A percentile compares a stretch with the other conserved stretches of the same genome.
Conservation (phyloP, 2,113 vertebrate genomes). For the Ceyx cyanopectus region DNA sequence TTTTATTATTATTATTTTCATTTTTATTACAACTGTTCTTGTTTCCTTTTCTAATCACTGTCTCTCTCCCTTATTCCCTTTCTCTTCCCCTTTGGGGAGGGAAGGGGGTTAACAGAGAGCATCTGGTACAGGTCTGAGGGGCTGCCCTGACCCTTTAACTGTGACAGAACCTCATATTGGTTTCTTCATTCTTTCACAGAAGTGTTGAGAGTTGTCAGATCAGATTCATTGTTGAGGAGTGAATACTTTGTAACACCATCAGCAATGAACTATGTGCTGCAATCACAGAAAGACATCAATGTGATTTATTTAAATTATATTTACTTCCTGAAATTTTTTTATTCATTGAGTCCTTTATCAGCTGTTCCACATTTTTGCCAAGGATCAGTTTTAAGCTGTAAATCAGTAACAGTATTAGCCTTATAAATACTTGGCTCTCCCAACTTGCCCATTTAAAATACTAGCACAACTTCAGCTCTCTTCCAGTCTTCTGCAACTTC, state of each 20-base stretch:
- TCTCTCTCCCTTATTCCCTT: no score
- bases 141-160: no score
- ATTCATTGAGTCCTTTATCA: conserved; percentile 29
- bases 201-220: neutral
- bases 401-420: conserved; percentile 5
- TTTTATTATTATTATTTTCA: no score
- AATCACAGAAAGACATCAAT: conserved; percentile 19
- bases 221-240: neutral
- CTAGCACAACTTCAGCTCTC: neutral
- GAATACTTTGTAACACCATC: neutral
- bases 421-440: conserved; percentile 15
- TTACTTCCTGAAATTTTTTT: conserved; percentile 54
- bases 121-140: no score
- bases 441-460: neutral
- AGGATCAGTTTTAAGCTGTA: conserved; percentile 46
- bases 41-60: no score
- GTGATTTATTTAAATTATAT: conserved; percentile 51
- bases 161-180: neutral
- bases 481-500: neutral
- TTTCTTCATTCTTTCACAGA: conserved; percentile 37
- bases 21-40: no score
- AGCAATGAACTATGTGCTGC: neutral
- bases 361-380: conserved; percentile 18
- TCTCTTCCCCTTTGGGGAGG: no score
- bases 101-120: no score